A percentile compares a stretch with the other conserved stretches of the same genome.
Conservation (phyloP, 1,140 invertebrate genomes). For the Calliopsis andreniformis region DNA sequence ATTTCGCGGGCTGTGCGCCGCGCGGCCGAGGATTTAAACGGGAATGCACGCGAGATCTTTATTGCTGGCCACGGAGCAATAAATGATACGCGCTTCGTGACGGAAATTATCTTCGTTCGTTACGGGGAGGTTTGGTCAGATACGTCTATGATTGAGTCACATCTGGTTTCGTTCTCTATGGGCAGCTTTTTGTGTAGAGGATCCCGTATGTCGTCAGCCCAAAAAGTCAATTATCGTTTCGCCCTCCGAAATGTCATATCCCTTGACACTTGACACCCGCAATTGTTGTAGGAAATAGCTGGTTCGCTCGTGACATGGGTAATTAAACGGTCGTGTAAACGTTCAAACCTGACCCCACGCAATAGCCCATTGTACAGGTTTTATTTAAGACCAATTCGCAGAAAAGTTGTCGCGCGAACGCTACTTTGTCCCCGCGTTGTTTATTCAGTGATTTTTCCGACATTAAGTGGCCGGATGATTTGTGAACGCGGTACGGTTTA, state of each 20-base stretch:
- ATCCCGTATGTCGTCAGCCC: no score
- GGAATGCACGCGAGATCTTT: slow-evolving; percentile 60
- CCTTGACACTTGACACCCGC: neutral
- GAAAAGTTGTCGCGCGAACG: neutral
- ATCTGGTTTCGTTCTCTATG: no score
- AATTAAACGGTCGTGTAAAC: no score
- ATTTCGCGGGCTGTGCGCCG: slow-evolving; percentile 35
- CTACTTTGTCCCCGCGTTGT: neutral
- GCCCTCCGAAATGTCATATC: neutral
- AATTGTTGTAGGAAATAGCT: slow-evolving; percentile 25
- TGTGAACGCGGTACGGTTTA: slow-evolving; percentile 17
- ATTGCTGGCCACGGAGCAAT: slow-evolving; percentile 45
- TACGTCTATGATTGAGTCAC: neutral
- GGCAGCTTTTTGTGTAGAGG: no score
- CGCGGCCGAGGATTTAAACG: slow-evolving; percentile 34
- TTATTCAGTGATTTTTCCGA: neutral
- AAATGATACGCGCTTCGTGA: slow-evolving; percentile 56
- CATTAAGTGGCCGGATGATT: slow-evolving; percentile 32
- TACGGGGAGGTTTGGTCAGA: slow-evolving; percentile 2
- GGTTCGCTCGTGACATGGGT: neutral
- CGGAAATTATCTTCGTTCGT: slow-evolving; percentile 59
- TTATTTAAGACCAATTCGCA: neutral
- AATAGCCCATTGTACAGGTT: no score
- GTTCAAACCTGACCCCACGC: no score
- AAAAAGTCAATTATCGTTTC: neutral